Evolutionary conservation across 2,113 vertebrate species (phyloP), one percentile per base, ranked within the genome.

Genomic region (Muntiacus muntjak): DNA sequence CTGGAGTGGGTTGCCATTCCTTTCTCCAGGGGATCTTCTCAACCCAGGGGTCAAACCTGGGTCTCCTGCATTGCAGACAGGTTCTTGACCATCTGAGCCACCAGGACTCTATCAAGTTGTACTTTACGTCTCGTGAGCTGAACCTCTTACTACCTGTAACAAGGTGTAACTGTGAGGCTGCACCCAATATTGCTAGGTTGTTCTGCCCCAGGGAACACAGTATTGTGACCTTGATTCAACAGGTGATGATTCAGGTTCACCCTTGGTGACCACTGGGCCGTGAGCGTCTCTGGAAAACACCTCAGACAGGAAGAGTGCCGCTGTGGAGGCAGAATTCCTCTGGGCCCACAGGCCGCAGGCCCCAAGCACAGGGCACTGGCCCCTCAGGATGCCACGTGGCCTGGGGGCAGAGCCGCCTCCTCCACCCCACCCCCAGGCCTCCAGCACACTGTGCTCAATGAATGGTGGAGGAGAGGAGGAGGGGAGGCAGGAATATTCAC

Each of bases 151-250:
- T 12, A 30, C 8, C 6, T 21, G 7, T 17, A 33, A 4, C 36
- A 23, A 30, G 50, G 10, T 5, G n/a, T 33, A 33, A 45, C 54
- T 15, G 12, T 33, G 16, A 45, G 40, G 43, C 13, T 15, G 17
- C 50, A 57, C n/a, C 91, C 47, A n/a, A 16, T 7, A 3, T 3
- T 3, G 15, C 16, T 5, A 1, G 0, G 60, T 5, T 0, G 14
- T 54, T 71, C 40, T 64, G 40, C 30, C 36, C 67, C 2, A 6
- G 28, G 9, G 64, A 50, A 30, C 14, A 28, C 15, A 50, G 45
- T 1, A 1, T 0, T 1, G 8, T 4, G 40, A 26, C 23, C 30
- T 7, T 5, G 50, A 52, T 13, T 25, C 14, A n/a, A 28, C 1
- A 64, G 76, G 76, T 40, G 62, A 26, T 15, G 30, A 33, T 1